Base-by-base conservation (phyloP, 2,113 vertebrate species). In the Microcebus griseorufus region DNA sequence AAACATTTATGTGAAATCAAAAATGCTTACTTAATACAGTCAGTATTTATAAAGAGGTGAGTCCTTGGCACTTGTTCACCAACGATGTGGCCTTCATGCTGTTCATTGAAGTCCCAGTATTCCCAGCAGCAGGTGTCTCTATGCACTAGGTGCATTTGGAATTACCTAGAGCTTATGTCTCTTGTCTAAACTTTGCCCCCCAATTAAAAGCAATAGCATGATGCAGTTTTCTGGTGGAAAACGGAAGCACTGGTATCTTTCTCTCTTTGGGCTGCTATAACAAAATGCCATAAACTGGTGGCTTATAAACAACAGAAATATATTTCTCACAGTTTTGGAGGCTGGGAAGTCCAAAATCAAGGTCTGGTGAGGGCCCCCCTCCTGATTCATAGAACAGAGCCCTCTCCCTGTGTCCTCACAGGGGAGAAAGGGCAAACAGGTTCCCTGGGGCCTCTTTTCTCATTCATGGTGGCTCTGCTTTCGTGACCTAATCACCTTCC, bases 211-310 rank as follows among this genome's bases (percentile, higher is more conserved):
- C 34, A 73, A 51, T 75, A 53, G 55, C 0, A 0, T 89, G 82
- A 75, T 94, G 18, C 18, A 27, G 39, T 92, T 88, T 92, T 88
- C 92, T 93, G 79, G 65, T 58, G 67, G 39, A 88, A 96, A 95
- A 92, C 29, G 20, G 39, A 94, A 90, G 67, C 18, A 69, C 37
- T 42, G 51, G 3, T 51, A 55, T 51, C 17, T 67, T 48, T 60
- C 37, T 48, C 45, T 32, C 20, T 45, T 69, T 29, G 34, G 64
- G 76, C 8, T 55, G 27, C 45, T 53, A 23, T 79, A 27, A 80
- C 13, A 42, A 79, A 85, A 53, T 48, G 3, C 58, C 51, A 17
- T 62, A 94, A 81, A 39, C 65, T 60, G 29, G 45, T 11, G 67
- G 34, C 34, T 60, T 90, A 60, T n/a, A 91, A 87, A 86, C n/a